Percentiles rank a stretch among this genome's conserved stretches.
phyloP scores from a whole-genome alignment of 2,797 vertebrate genomes.

The Enteromius argenteus region DNA sequence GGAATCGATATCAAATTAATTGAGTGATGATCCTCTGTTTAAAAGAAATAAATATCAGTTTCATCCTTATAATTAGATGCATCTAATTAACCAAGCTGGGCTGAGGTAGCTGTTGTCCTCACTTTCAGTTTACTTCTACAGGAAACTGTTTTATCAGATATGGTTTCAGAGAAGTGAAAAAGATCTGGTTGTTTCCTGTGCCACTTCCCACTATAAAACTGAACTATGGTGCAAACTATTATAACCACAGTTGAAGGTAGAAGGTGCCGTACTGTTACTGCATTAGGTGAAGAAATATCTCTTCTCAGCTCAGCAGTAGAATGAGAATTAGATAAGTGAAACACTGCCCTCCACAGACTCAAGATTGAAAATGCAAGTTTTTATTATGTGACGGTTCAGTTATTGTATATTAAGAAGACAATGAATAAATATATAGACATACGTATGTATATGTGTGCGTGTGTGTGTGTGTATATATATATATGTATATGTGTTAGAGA shows the following conservation, averaged over 20 bases:
- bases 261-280: slow-evolving; percentile 28
- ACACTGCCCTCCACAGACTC: slow-evolving; percentile 76
- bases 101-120: not conserved
- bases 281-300: slow-evolving; percentile 41
- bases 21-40: not conserved
- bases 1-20: slow-evolving; percentile 17
- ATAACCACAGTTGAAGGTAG: slow-evolving; percentile 21
- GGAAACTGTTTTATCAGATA: slow-evolving; percentile 14
- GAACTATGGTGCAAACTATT: not conserved
- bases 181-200: slow-evolving; percentile 15
- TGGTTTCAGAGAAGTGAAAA: slow-evolving; percentile 25
- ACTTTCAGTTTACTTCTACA: not conserved
- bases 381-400: not conserved
- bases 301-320: slow-evolving; percentile 23
- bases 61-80: not conserved
- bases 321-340: slow-evolving; percentile 57
- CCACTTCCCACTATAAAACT: slow-evolving; percentile 17
- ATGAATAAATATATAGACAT: not conserved
- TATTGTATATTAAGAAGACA: not conserved
- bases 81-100: not conserved
- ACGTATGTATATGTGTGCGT: no score
- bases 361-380: slow-evolving; percentile 9
- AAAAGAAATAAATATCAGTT: not conserved
- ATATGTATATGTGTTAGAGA: no score
- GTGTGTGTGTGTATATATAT: no score